Evolutionary conservation across 2,888 invertebrate genomes (phyloP).

Genomic region (Napeogenes inachia): DNA sequence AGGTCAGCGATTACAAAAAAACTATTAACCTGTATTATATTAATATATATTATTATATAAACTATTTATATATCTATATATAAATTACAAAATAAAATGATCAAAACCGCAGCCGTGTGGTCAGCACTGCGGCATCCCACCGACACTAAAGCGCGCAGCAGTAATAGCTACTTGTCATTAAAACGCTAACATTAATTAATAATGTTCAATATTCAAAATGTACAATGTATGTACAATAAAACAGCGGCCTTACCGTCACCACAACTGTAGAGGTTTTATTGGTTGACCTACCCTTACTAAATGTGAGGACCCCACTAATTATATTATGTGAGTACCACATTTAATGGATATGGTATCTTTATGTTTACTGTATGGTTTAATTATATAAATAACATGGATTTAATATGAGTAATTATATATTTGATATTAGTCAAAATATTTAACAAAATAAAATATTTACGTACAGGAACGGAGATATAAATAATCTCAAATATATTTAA

Average conservation of each 20-base stretch:
- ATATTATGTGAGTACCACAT: too few relatives aligned
- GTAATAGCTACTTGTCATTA: conserved; percentile 20
- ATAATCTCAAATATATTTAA: too few relatives aligned
- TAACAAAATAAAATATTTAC: too few relatives aligned
- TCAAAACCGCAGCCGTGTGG: conserved; percentile 13
- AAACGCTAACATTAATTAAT: conserved; percentile 23
- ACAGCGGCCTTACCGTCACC: conserved; percentile 9
- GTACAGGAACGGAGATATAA: too few relatives aligned
- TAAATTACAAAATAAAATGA: conserved; percentile 9
- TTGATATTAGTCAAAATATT: too few relatives aligned
- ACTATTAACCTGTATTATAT: too few relatives aligned
- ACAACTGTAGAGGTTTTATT: neutral
- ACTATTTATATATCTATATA: neutral
- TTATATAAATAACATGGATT: too few relatives aligned
- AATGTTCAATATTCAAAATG: conserved; percentile 16
- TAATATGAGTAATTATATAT: too few relatives aligned
- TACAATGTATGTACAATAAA: conserved; percentile 14
- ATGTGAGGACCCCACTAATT: neutral
- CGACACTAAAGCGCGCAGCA: conserved; percentile 21
- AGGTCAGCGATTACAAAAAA: too few relatives aligned
- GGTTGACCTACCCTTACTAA: neutral
- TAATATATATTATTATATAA: neutral
- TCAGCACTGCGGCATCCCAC: conserved; percentile 16
- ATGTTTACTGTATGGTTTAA: too few relatives aligned
- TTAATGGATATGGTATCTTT: too few relatives aligned